Base-by-base conservation (phyloP, 2,113 vertebrate genomes). In the Xiphias gladius region DNA sequence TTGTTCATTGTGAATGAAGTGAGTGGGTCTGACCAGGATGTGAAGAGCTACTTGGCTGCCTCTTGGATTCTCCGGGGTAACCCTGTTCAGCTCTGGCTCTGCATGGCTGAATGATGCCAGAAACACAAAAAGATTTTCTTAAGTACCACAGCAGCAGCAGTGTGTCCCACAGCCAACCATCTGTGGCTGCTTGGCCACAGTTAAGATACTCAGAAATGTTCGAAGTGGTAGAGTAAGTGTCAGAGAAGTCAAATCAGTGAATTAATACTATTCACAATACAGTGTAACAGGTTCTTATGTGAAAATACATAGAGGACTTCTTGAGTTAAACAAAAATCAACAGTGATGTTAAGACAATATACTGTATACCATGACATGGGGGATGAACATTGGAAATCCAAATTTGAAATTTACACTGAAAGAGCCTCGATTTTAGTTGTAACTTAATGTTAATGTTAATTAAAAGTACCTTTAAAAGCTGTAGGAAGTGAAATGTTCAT, bases 11-110 rank as follows among this genome's bases (percentile, higher is more conserved):
- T 87, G 71, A 87, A 84, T 73, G 48, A 50, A 75, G 19, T 58
- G 59, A 74, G 67, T 4, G 58, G 20, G 32, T 62, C 32, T 72
- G 69, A 84, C 26, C 68, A 83, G 64, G 77, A 67, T 73, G 74
- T 66, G 66, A 83, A 55, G 43, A 84, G 69, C 65, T 85, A 48
- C 74, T 90, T 92, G 86, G 85, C 85, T 35, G 66, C 32, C 55
- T 50, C 73, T 30, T 17, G 30, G 28, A 43, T 68, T 92, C 75
- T 87, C 91, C 87, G 0, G 73, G 86, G 88, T 61, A 90, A 92
- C 87, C 57, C 30, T 62, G 58, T 76, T 76, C 55, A 79, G 39
- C 50, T 46, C 39, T 55, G 75, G 73, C 61, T 74, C 76, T 75
- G 64, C 32, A 35, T 37, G 52, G 37, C 64, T 77, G 24, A 78